A percentile compares a stretch with the other conserved stretches of the same genome.
These are phyloP conservation scores for Malurus alboscapulatus DNA, from an alignment of 2,113 vertebrate genomes.

Conservation along the genomic window DNA sequence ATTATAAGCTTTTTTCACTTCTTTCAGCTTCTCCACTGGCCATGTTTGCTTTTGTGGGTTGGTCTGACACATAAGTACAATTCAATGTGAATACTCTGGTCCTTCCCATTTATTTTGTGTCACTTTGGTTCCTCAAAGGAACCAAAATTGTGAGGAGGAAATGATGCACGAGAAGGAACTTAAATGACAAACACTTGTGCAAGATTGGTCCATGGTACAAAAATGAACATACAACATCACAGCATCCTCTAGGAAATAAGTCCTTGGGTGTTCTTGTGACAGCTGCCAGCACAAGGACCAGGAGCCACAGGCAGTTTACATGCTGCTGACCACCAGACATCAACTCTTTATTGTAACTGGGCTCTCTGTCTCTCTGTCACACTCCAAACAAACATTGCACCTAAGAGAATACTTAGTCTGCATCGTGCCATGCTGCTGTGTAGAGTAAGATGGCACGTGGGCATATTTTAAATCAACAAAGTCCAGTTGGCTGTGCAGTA, in stretches of 20 bases:
- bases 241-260: not conserved
- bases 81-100: not conserved
- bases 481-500: not conserved
- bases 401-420: not conserved
- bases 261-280: not conserved
- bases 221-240: not conserved
- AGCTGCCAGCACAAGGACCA: not conserved
- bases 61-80: not conserved
- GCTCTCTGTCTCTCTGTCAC: not conserved
- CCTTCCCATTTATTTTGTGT: not conserved
- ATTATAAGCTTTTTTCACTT: not conserved
- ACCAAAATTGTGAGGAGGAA: not conserved
- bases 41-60: not conserved
- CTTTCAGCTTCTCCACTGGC: not conserved
- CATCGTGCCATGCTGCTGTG: not conserved
- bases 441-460: rapidly evolving
- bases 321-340: not conserved
- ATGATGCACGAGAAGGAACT: not conserved
- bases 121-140: not conserved
- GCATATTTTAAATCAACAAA: not conserved
- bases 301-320: not conserved
- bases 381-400: not conserved
- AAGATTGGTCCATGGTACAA: not conserved
- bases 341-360: not conserved
- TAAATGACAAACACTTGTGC: not conserved